phyloP scores from a whole-genome alignment of 1,140 invertebrate species.

The Lepidurus arcticus region DNA sequence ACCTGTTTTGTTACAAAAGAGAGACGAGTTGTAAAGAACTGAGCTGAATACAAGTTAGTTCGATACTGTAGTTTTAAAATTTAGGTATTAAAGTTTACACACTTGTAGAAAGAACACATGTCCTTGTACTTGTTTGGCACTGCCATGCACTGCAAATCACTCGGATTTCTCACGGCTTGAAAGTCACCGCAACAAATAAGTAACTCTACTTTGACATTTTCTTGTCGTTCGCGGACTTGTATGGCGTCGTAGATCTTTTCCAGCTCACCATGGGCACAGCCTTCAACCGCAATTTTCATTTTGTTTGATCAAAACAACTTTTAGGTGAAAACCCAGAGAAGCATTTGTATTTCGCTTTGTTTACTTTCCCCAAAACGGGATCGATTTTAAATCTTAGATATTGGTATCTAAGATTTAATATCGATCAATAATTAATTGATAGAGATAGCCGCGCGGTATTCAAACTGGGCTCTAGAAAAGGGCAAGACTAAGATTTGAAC shows the following conservation, averaged over 20 bases:
- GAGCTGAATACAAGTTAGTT: background rate
- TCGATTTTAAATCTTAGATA: too few species aligned
- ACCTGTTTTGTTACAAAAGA: slow-evolving; percentile 52
- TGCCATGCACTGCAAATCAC: slow-evolving; percentile 83
- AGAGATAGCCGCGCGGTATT: too few species aligned
- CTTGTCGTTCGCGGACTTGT: slow-evolving; percentile 60
- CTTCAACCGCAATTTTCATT: slow-evolving; percentile 94
- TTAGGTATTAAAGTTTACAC: slow-evolving; percentile 43
- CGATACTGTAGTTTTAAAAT: background rate
- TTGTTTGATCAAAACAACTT: background rate
- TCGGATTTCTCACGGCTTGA: slow-evolving; percentile 69
- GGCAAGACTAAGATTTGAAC: too few species aligned
- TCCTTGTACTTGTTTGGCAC: slow-evolving; percentile 85
- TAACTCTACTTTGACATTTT: slow-evolving; percentile 73
- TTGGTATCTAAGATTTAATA: too few species aligned
- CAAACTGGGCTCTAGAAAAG: too few species aligned
- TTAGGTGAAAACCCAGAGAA: too few species aligned
- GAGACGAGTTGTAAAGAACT: background rate
- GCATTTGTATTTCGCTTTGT: too few species aligned
- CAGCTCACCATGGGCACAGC: slow-evolving; percentile 95
- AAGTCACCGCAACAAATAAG: slow-evolving; percentile 97
- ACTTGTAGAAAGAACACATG: slow-evolving; percentile 95
- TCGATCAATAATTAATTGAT: too few species aligned
- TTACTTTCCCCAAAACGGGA: too few species aligned
- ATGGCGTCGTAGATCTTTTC: slow-evolving; percentile 90